These are phyloP conservation scores for Sepioteuthis lessoniana DNA, from an alignment of 2,888 invertebrate species.

Conservation along the genomic window DNA sequence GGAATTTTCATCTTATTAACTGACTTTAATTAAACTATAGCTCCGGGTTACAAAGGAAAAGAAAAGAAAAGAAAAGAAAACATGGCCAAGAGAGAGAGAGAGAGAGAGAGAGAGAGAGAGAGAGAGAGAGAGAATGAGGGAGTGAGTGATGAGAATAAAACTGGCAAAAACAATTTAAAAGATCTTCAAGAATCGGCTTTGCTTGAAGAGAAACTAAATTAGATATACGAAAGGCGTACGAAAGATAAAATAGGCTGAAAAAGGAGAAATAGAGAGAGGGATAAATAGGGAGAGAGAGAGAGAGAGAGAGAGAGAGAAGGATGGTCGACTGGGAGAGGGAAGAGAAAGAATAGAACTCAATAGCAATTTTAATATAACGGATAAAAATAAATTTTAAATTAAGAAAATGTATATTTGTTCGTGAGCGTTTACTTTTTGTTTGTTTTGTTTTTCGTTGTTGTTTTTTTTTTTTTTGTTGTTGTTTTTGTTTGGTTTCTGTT, in stretches of 20 bases:
- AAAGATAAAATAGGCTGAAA: neutral
- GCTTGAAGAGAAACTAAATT: neutral
- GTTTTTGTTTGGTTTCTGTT: too few relatives aligned
- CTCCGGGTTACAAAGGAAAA: neutral
- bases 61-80: neutral
- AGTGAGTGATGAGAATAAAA: too few relatives aligned
- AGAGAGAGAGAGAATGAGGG: too few relatives aligned
- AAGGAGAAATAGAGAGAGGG: too few relatives aligned
- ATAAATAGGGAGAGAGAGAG: too few relatives aligned
- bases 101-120: too few relatives aligned
- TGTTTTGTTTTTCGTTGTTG: neutral
- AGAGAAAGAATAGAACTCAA: neutral
- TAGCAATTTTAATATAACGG: slow-evolving; percentile 23
- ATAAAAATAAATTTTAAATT: slow-evolving; percentile 10
- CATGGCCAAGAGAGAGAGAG: neutral
- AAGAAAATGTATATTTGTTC: neutral
- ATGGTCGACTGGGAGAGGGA: neutral
- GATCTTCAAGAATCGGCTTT: neutral
- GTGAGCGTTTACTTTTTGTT: too few relatives aligned
- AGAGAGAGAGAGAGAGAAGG: too few relatives aligned
- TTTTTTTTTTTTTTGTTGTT: neutral
- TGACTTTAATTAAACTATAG: slow-evolving; percentile 15
- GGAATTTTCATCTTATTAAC: neutral
- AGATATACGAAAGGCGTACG: neutral
- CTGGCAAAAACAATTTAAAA: neutral